Evolutionary conservation across 2,113 vertebrate species (phyloP).

Genomic region (Pungitius pungitius): DNA sequence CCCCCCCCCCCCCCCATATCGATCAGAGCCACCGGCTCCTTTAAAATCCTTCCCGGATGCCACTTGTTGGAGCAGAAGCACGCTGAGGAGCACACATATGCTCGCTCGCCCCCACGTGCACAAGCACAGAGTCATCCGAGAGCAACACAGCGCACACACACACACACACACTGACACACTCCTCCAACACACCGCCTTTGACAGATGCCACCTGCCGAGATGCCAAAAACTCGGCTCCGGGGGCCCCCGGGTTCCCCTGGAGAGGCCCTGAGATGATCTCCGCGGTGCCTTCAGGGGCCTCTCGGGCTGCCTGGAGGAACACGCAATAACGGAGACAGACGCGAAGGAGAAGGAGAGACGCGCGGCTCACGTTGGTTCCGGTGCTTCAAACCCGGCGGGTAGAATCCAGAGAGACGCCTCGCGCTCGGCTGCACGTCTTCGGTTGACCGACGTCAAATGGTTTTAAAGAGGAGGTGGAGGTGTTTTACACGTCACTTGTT

Average conservation of each 20-base stretch:
- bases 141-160: neutral
- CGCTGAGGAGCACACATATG: conserved; percentile 35
- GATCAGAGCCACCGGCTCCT: conserved; percentile 27
- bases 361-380: too few species aligned
- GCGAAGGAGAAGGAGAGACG: too few species aligned
- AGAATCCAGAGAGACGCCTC: too few species aligned
- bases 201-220: conserved; percentile 73
- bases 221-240: conserved; percentile 63
- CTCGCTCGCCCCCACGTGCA: conserved; percentile 35
- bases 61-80: conserved; percentile 6
- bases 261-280: conserved; percentile 68
- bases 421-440: too few species aligned
- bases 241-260: conserved; percentile 61
- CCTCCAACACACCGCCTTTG: conserved; percentile 31
- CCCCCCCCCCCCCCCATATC: conserved; percentile 31
- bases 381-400: too few species aligned
- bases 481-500: too few species aligned
- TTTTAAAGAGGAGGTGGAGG: too few species aligned
- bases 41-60: neutral
- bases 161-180: too few species aligned
- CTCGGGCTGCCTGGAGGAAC: too few species aligned
- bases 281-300: conserved; percentile 44
- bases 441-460: too few species aligned
- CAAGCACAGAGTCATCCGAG: conserved; percentile 39
- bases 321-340: too few species aligned